Conservation (phyloP, 2,113 vertebrate species). For the Mystacornis crossleyi region DNA sequence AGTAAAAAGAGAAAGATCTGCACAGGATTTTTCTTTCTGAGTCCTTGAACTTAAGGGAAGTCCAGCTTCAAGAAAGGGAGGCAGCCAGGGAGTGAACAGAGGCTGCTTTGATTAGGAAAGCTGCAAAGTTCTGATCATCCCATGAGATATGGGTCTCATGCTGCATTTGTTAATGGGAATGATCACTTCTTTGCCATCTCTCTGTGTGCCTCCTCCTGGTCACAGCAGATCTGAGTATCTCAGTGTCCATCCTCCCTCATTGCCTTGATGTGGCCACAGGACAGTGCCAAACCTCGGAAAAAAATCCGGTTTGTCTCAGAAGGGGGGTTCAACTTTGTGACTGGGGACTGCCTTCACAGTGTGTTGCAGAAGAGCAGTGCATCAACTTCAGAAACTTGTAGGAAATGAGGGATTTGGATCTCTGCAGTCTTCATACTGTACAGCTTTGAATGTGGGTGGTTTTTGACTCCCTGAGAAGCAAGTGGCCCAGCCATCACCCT, state of each 20-base stretch:
- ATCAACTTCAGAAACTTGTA: background rate
- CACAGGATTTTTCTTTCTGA: background rate
- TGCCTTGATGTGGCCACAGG: background rate
- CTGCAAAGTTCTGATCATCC: background rate
- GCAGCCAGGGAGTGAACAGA: background rate
- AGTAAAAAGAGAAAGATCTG: slow-evolving; percentile 26
- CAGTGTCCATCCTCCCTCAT: background rate
- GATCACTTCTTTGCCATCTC: background rate
- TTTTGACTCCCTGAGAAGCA: background rate
- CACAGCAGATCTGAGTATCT: background rate
- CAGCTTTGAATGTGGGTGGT: background rate
- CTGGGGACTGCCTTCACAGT: background rate
- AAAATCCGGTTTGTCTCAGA: background rate
- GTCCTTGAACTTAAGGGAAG: slow-evolving; percentile 11
- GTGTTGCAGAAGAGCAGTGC: background rate
- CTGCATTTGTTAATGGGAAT: background rate
- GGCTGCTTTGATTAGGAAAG: slow-evolving; percentile 35
- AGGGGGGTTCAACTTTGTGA: background rate
- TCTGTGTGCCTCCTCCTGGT: background rate
- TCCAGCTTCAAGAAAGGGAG: slow-evolving; percentile 6
- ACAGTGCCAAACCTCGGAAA: background rate
- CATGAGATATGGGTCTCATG: background rate
- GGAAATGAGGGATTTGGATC: background rate
- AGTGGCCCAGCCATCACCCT: background rate
- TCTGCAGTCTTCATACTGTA: background rate